A percentile compares a stretch with the other conserved stretches of the same genome.
Evolutionary conservation across 2,113 vertebrate genomes (phyloP).

Genomic region (Corythaeola cristata): DNA sequence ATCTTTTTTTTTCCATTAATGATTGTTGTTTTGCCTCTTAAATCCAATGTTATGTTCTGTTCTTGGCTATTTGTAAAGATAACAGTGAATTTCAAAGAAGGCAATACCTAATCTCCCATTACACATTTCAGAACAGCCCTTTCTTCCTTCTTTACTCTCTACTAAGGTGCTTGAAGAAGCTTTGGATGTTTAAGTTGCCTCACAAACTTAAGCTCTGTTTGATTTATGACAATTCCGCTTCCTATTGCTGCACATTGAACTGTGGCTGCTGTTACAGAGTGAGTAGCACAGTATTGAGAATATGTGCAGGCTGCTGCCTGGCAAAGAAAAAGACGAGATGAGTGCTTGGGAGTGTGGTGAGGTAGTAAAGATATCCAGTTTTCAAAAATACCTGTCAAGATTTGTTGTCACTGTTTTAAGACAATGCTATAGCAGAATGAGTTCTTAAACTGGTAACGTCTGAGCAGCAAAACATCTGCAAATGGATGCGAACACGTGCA

Average conservation of each 20-base stretch:
- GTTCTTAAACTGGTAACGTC: not conserved
- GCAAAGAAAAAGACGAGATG: not conserved
- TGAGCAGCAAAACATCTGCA: not conserved
- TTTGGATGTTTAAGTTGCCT: not conserved
- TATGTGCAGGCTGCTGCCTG: not conserved
- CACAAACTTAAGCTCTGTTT: not conserved
- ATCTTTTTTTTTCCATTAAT: not conserved
- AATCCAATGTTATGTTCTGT: not conserved
- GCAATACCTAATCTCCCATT: not conserved
- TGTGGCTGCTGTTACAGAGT: not conserved
- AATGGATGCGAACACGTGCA: rapidly evolving
- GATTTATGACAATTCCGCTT: not conserved
- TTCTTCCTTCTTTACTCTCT: not conserved
- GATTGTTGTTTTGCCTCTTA: not conserved
- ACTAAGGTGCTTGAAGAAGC: not conserved
- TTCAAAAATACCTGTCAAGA: not conserved
- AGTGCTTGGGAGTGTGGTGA: not conserved
- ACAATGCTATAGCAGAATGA: no score
- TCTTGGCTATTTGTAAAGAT: not conserved
- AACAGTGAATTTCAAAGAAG: not conserved
- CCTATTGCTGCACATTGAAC: no score
- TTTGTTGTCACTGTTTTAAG: not conserved
- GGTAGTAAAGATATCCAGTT: not conserved
- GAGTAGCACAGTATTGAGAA: not conserved
- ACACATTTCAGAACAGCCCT: not conserved